A percentile compares a stretch with the other conserved stretches of the same genome.
Conservation (phyloP, 1,140 invertebrate genomes). For the Oppia nitens region DNA sequence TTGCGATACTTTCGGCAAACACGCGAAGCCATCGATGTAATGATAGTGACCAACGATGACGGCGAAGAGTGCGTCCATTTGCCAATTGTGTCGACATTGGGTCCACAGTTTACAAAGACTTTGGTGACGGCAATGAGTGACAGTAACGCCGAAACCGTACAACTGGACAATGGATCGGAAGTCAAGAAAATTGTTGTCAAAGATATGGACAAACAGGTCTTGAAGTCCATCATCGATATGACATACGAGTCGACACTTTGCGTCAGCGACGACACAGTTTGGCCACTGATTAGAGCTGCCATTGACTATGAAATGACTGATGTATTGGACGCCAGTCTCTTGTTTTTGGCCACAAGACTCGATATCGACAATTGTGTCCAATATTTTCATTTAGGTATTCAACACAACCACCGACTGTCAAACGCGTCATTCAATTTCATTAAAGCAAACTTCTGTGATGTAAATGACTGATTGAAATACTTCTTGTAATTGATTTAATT, state of each 20-base stretch:
- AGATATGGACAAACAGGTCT: background rate
- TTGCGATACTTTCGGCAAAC: background rate
- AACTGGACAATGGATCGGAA: background rate
- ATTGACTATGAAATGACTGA: background rate
- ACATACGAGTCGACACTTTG: background rate
- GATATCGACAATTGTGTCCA: slow-evolving; percentile 10
- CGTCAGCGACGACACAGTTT: background rate
- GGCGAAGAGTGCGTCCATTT: background rate
- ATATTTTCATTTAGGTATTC: background rate
- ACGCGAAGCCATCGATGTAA: background rate
- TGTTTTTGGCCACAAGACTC: background rate
- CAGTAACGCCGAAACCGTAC: background rate
- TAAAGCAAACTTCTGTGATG: background rate
- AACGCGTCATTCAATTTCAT: background rate
- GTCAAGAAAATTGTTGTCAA: background rate
- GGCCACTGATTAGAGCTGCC: background rate
- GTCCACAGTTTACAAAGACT: background rate
- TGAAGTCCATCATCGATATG: slow-evolving; percentile 3
- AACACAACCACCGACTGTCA: background rate
- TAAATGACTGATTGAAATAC: background rate
- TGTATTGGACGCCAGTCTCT: background rate
- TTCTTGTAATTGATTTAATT: background rate
- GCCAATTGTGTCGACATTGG: background rate
- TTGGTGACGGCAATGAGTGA: background rate
- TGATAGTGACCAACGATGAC: background rate